These are phyloP conservation scores for Pseudomugil tenellus DNA, from an alignment of 2,797 vertebrate genomes.

Conservation along the genomic window DNA sequence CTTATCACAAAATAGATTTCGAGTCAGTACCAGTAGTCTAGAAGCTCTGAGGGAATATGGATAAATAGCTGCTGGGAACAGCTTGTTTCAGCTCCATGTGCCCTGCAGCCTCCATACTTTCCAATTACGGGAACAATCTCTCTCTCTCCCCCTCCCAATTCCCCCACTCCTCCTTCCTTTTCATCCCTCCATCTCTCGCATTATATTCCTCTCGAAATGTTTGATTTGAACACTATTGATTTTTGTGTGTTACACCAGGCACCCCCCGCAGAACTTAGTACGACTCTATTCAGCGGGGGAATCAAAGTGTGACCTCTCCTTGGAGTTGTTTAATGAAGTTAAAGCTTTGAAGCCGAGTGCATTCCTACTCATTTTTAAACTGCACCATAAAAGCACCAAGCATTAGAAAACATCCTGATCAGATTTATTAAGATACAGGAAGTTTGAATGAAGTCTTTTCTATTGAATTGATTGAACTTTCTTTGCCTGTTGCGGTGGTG, in stretches of 20 bases:
- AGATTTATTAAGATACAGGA: no score
- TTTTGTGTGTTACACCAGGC: constrained; percentile 47
- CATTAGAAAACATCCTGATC: constrained; percentile 17
- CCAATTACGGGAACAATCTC: constrained; percentile 55
- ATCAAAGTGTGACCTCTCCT: constrained; percentile 31
- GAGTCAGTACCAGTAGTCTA: constrained; percentile 48
- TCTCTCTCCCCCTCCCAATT: not conserved
- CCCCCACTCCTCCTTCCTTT: not conserved
- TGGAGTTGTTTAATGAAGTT: constrained; percentile 44
- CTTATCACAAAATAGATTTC: constrained; percentile 70
- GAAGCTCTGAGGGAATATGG: constrained; percentile 50
- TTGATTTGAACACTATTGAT: constrained; percentile 72
- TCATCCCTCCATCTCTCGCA: constrained; percentile 8
- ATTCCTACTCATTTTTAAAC: constrained; percentile 37
- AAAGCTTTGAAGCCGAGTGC: constrained; percentile 16
- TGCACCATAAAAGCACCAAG: not conserved
- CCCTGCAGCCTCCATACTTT: constrained; percentile 45
- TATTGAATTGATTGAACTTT: not conserved
- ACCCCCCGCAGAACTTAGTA: constrained; percentile 18
- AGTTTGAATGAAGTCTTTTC: no score
- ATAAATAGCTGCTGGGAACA: constrained; percentile 61
- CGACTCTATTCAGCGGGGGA: constrained; percentile 30
- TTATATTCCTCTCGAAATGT: constrained; percentile 56
- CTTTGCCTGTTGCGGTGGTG: not conserved
- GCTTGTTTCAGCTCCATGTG: constrained; percentile 51